Evolutionary conservation across 1,140 invertebrate species (phyloP).

Genomic region (Steinernema feltiae): DNA sequence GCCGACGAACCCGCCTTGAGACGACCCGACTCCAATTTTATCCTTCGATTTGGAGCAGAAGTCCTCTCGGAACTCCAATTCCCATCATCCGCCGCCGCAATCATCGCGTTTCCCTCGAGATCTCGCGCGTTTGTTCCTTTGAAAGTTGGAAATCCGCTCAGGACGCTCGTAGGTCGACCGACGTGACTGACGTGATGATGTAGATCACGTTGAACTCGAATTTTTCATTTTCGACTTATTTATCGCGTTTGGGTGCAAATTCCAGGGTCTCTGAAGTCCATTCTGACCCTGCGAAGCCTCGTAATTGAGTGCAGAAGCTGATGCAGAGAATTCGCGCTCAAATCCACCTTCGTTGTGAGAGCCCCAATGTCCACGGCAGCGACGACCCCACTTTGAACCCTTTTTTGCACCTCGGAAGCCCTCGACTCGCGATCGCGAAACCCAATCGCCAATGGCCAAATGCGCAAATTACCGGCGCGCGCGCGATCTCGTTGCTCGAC

Average conservation of each 20-base stretch:
- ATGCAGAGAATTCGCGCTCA: too few species aligned
- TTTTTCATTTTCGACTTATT: too few species aligned
- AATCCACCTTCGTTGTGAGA: too few species aligned
- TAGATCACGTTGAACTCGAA: too few species aligned
- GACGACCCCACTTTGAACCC: not conserved
- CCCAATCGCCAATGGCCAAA: not conserved
- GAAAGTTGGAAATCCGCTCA: too few species aligned
- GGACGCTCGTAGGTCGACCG: too few species aligned
- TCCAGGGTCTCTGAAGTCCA: too few species aligned
- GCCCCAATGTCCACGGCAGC: too few species aligned
- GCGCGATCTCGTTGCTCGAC: constrained; percentile 1
- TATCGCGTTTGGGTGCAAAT: too few species aligned
- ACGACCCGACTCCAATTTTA: constrained; percentile 15
- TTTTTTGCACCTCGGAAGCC: not conserved
- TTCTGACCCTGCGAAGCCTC: too few species aligned
- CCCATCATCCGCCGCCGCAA: constrained; percentile 12
- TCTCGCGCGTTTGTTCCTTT: not conserved
- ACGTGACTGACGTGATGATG: too few species aligned
- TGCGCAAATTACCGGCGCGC: constrained; percentile 3
- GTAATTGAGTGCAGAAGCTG: too few species aligned
- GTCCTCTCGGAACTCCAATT: constrained; percentile 1
- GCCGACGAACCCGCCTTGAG: not conserved
- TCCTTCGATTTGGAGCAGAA: not conserved
- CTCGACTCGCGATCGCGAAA: not conserved
- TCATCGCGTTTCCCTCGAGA: not conserved